These are phyloP conservation scores for Galago senegalensis DNA, from an alignment of 2,797 vertebrate species.

Conservation along the genomic window DNA sequence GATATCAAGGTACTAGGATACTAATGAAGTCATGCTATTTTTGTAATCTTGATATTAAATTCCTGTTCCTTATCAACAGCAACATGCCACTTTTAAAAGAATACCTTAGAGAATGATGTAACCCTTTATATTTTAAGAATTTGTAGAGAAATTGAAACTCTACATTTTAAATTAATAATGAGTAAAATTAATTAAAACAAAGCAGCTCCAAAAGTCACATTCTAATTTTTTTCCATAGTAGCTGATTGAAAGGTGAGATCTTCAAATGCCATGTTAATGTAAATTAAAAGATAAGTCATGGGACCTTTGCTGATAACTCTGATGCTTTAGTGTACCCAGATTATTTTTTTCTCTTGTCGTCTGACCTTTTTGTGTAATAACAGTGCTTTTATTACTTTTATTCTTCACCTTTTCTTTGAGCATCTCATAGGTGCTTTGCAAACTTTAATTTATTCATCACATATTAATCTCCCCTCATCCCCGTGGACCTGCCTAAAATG, in stretches of 20 bases:
- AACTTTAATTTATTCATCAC: conserved; percentile 66
- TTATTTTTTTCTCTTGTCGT: conserved; percentile 48
- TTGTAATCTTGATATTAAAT: background rate
- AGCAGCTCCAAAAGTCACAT: conserved; percentile 62
- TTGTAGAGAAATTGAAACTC: conserved; percentile 58
- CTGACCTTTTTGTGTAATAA: conserved; percentile 64
- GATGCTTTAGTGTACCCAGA: background rate
- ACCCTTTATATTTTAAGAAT: conserved; percentile 47
- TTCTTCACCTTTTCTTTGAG: conserved; percentile 62
- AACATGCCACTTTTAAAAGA: conserved; percentile 35
- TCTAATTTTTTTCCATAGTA: conserved; percentile 40
- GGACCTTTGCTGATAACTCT: conserved; percentile 43
- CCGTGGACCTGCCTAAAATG: conserved; percentile 28
- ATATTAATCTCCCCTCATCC: conserved; percentile 56
- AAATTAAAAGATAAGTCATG: conserved; percentile 74
- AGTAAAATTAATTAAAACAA: conserved; percentile 76
- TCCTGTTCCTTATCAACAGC: background rate
- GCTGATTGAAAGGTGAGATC: conserved; percentile 37
- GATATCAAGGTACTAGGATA: background rate
- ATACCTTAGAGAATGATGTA: conserved; percentile 20
- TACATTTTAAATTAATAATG: conserved; percentile 71
- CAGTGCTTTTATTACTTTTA: conserved; percentile 59
- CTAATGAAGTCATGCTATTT: conserved; percentile 51
- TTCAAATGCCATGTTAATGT: conserved; percentile 72
- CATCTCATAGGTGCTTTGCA: conserved; percentile 58